Evolutionary conservation across 2,113 vertebrate genomes (phyloP).

Genomic region (Gallinago jamesoni): DNA sequence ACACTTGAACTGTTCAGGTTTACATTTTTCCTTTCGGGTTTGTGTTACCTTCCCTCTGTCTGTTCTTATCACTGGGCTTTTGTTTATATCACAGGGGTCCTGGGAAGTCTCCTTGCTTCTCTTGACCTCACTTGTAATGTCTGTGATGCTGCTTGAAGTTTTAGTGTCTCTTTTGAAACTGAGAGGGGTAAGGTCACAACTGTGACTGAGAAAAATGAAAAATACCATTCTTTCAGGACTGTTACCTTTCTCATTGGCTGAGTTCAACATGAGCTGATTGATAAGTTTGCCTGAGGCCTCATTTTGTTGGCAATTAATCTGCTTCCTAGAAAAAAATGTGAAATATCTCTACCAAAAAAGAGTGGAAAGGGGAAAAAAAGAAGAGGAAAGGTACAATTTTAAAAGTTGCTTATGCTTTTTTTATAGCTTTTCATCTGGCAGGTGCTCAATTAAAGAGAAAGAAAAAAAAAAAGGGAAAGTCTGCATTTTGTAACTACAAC

Average conservation of each 20-base stretch:
- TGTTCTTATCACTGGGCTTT: background rate
- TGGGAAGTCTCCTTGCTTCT: background rate
- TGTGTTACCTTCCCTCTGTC: background rate
- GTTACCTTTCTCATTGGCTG: background rate
- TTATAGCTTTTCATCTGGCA: background rate
- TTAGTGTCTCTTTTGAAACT: background rate
- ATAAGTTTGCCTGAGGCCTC: background rate
- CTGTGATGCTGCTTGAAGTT: background rate
- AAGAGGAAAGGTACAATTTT: background rate
- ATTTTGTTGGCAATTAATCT: background rate
- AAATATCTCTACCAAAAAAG: background rate
- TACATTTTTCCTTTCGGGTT: background rate
- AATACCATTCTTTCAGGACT: background rate
- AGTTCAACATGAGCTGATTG: background rate
- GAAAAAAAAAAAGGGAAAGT: background rate
- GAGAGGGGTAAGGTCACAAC: background rate
- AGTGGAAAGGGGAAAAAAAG: background rate
- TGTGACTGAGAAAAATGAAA: background rate
- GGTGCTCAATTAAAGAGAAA: background rate
- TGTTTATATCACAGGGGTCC: background rate
- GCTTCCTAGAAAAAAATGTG: background rate
- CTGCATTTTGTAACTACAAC: background rate
- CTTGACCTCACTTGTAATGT: background rate
- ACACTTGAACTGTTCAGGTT: background rate
- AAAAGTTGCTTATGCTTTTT: background rate